A percentile compares a stretch with the other conserved stretches of the same genome.
Conservation (phyloP, 1,140 invertebrate genomes). For the Zophobas atratus region DNA sequence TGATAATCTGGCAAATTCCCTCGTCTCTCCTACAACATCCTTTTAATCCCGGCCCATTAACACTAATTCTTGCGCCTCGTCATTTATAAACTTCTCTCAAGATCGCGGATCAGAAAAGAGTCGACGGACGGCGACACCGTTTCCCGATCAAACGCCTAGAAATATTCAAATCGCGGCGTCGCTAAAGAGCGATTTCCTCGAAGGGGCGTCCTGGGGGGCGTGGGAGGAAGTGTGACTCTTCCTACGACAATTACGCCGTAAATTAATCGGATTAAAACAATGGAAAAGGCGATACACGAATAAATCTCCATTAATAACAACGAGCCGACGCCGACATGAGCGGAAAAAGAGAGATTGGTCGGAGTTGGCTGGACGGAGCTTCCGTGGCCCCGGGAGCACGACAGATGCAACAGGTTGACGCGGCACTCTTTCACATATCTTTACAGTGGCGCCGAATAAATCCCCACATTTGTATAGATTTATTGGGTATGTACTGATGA, state of each 20-base stretch:
- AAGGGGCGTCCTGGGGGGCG: too few species aligned
- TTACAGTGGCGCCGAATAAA: too few species aligned
- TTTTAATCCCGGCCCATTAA: constrained; percentile 9
- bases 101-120: too few species aligned
- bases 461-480: too few species aligned
- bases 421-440: too few species aligned
- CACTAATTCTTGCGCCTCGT: background rate
- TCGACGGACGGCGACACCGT: too few species aligned
- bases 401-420: too few species aligned
- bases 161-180: background rate
- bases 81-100: background rate
- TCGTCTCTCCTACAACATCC: constrained; percentile 29
- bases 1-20: background rate
- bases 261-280: constrained; percentile 1
- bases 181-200: background rate
- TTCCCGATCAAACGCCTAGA: too few species aligned
- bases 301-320: constrained; percentile 6
- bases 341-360: background rate
- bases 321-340: background rate
- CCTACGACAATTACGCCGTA: background rate
- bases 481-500: too few species aligned
- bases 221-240: background rate
- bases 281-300: constrained; percentile 7
- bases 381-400: too few species aligned
- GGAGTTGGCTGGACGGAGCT: too few species aligned